Base-by-base conservation (phyloP, 2,888 invertebrate species). In the Tineola bisselliella region DNA sequence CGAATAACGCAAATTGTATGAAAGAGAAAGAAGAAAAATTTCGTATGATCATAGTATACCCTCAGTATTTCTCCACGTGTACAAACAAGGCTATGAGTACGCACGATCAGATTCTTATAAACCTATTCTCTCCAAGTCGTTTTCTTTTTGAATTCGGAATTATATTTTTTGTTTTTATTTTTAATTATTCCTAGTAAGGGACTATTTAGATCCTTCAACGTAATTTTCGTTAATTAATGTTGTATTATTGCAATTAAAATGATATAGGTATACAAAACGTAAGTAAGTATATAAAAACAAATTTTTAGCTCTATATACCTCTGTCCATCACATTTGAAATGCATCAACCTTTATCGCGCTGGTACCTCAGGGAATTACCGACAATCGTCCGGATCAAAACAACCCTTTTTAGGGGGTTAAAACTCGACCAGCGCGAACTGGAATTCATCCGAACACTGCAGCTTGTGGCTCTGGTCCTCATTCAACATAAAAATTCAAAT, bases 351-450 rank as follows among this genome's bases (percentile, higher is more conserved):
- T 15, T 48, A 48, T 48, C 48, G 48, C n/a, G 48, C 12, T 3
- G 10, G 17, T 48, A 17, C 48, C 48, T 48, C 15, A 6, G 48
- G 48, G 48, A 48, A 3, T 48, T 17, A 17, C 48, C 48, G 15
- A 48, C 48, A 48, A 48, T 48, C 48, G 48, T 48, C 48, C 48
- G 48, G 48, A 48, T 48, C 48, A 48, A 48, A 48, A 15, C 13
- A 48, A 48, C 48, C 48, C 48, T 48, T 48, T 48, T 48, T 48
- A 13, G 48, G 48, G 48, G 48, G 17, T 15, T 48, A 48, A 48
- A 17, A 48, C 48, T 48, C 48, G 15, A 48, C 13, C 48, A 10
- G 38, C 38, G 38, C 38, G 10, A 38, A 38, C 48, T 17, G 15
- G 17, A 48, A 48, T 15, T 18, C 17, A 18, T 15, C 48, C 15